A percentile compares a stretch with the other conserved stretches of the same genome.
Evolutionary conservation across 1,140 invertebrate genomes (phyloP).

Genomic region (Drosophila tropicalis): DNA sequence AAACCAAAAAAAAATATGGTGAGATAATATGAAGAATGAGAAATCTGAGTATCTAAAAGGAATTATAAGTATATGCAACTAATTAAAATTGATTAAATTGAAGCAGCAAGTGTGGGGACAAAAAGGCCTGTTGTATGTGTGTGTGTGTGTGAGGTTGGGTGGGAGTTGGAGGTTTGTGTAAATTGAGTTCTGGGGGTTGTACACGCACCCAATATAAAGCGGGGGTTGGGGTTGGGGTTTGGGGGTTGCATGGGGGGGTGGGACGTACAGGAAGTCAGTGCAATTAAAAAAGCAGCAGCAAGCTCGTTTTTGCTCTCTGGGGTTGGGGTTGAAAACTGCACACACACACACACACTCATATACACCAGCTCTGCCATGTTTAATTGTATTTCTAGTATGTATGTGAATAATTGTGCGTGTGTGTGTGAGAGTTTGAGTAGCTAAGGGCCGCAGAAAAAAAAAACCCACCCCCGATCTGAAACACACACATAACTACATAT

Average conservation of each 20-base stretch:
- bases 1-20: slow-evolving; percentile 19
- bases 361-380: slow-evolving; percentile 41
- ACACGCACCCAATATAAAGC: slow-evolving; percentile 52
- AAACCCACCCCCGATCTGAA: slow-evolving; percentile 65
- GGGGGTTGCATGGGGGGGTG: slow-evolving; percentile 19
- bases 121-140: slow-evolving; percentile 1
- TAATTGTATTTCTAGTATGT: slow-evolving; percentile 41
- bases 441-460: slow-evolving; percentile 55
- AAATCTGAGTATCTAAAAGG: slow-evolving; percentile 2
- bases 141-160: slow-evolving; percentile 23
- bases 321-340: slow-evolving; percentile 73
- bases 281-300: slow-evolving; percentile 77
- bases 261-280: slow-evolving; percentile 69
- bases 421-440: slow-evolving; percentile 62
- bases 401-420: background rate
- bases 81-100: slow-evolving; percentile 69
- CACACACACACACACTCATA: slow-evolving; percentile 41
- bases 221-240: slow-evolving; percentile 7
- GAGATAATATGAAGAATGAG: slow-evolving; percentile 37
- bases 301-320: slow-evolving; percentile 31
- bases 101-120: slow-evolving; percentile 8
- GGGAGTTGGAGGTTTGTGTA: slow-evolving; percentile 28
- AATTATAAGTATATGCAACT: slow-evolving; percentile 78
- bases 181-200: slow-evolving; percentile 13
- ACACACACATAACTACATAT: slow-evolving; percentile 12